Base-by-base conservation (phyloP, 2,113 vertebrate species). In the Ctenomys sociabilis region DNA sequence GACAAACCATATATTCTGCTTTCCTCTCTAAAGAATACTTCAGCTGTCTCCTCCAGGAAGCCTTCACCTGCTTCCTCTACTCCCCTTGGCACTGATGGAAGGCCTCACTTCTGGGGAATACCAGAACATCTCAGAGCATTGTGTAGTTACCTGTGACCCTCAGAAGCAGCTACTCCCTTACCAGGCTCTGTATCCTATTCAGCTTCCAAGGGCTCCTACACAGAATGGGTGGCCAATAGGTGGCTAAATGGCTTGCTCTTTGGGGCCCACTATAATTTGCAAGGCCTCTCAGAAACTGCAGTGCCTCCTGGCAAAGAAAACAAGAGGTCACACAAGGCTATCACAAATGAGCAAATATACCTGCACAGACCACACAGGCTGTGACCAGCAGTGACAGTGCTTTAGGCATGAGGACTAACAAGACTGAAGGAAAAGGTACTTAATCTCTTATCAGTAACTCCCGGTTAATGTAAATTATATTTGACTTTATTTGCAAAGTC, bases 271-370 rank as follows among this genome's bases (percentile, higher is more conserved):
- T 64, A 32, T 72, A 49, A 61, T 43, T 70, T 75, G 5, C 43
- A 90, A 92, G 86, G 30, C 66, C 89, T 83, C 66, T 94, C 61
- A 59, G 80, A 94, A 95, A 83, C 72, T 37, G 40, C 24, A 24
- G 30, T 45, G 59, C 19, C 59, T 81, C 30, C 90, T n/a, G 75
- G 54, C 95, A 77, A 77, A 88, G 83, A 82, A 54, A 28, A 6
- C 1, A 17, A 49, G 54, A 94, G 70, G 64, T 35, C 45, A 32
- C 63, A 59, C 0, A 1, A 57, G 37, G 59, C 66, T 26, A 90
- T 7, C 1, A 0, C 72, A 94, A 37, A 80, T 7, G 54, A 78
- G 57, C 88, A 78, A 28, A 32, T 4, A n/a, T 21, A 40, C 40
- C 37, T 92, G 54, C 22, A 57, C 45, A 35, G 37, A 37, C 28